These are phyloP conservation scores for Python bivittatus DNA, from an alignment of 2,113 vertebrate species.

Conservation along the genomic window DNA sequence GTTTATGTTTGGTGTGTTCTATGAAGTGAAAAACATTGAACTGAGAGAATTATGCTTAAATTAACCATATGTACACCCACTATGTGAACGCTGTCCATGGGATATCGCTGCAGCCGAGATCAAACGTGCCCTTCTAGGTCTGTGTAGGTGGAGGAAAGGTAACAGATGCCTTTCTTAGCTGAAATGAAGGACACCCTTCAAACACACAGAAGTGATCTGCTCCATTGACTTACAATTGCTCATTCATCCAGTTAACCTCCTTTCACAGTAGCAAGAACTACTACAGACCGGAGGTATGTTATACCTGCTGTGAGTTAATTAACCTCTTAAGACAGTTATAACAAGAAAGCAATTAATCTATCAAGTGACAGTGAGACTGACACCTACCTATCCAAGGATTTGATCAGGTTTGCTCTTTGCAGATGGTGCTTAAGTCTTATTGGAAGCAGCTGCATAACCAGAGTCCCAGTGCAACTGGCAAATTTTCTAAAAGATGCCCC, in stretches of 20 bases:
- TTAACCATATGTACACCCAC: not conserved
- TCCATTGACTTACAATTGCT: constrained; percentile 11
- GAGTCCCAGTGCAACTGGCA: not conserved
- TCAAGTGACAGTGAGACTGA: fast-evolving
- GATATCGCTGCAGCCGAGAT: not conserved
- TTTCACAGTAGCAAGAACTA: constrained; percentile 17
- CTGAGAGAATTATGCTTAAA: not conserved
- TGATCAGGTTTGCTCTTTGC: not conserved
- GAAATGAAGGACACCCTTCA: not conserved
- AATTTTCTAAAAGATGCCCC: not conserved
- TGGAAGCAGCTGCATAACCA: too few relatives aligned
- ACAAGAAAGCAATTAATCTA: not conserved
- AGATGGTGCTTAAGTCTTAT: not conserved
- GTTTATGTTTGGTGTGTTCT: not conserved
- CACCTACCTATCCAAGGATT: not conserved
- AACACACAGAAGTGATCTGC: not conserved
- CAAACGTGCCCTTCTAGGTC: not conserved
- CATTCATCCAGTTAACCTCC: not conserved
- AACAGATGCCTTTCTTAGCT: not conserved
- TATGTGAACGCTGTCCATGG: not conserved
- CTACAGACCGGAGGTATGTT: not conserved
- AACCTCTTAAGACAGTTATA: not conserved
- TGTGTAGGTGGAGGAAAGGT: too few relatives aligned
- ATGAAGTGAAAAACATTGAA: not conserved
- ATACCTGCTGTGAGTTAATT: not conserved